A percentile compares a stretch with the other conserved stretches of the same genome.
Conservation (phyloP, 2,797 vertebrate genomes). For the Psittacula derbiana region DNA sequence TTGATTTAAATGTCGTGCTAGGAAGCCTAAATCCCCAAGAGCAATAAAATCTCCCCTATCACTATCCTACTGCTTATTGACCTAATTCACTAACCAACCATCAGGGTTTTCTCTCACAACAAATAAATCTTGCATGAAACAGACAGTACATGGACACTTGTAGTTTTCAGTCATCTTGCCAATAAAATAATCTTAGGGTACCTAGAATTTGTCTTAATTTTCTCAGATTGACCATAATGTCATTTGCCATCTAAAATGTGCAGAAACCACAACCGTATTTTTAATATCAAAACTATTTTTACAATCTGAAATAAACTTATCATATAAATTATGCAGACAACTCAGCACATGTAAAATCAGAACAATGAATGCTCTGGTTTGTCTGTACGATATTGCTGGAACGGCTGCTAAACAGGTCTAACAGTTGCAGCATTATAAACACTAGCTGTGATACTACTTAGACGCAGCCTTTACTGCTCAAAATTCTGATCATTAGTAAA, state of each 20-base stretch:
- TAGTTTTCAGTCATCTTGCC: constrained; percentile 8
- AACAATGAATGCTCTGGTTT: background rate
- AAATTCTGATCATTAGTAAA: background rate
- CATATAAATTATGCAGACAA: background rate
- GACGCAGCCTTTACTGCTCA: background rate
- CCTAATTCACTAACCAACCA: constrained; percentile 65
- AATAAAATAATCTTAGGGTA: background rate
- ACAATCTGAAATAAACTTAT: background rate
- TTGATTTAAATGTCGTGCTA: constrained; percentile 60
- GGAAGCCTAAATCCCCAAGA: constrained; percentile 61
- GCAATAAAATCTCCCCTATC: constrained; percentile 60
- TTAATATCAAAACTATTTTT: background rate
- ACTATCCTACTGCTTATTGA: constrained; percentile 65
- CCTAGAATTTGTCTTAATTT: background rate
- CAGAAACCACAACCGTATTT: background rate
- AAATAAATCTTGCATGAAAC: constrained; percentile 68
- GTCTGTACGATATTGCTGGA: background rate
- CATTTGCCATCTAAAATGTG: background rate
- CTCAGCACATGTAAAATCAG: background rate
- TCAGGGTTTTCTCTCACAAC: constrained; percentile 58
- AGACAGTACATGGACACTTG: background rate
- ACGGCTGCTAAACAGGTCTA: background rate
- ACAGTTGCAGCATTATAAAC: background rate
- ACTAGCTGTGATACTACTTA: background rate
- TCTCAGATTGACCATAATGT: background rate